Percentiles rank a stretch among this genome's conserved stretches.
Conservation (phyloP, 2,113 vertebrate genomes). For the Caretta caretta region DNA sequence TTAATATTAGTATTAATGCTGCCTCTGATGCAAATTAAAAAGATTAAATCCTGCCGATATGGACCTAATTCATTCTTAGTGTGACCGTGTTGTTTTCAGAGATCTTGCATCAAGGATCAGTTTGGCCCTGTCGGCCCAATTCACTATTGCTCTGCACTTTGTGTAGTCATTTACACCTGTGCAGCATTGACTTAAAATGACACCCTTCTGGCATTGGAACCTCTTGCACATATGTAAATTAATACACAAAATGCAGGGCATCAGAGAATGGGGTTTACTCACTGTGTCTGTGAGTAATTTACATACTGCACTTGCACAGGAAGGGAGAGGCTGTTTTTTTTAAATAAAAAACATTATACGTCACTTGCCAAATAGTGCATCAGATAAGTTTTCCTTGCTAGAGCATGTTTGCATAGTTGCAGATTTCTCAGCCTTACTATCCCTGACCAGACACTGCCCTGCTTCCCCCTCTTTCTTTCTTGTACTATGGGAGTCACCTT, state of each 20-base stretch:
- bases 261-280: rapidly evolving
- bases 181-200: rapidly evolving
- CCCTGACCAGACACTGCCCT: background rate
- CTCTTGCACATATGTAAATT: background rate
- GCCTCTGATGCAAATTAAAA: background rate
- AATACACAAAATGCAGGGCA: background rate
- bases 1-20: background rate
- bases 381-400: background rate
- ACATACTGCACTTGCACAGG: background rate
- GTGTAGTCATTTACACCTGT: background rate
- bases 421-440: background rate
- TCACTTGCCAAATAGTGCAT: background rate
- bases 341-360: rapidly evolving
- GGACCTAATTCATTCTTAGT: slow-evolving; percentile 16
- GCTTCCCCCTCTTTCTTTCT: background rate
- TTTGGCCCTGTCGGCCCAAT: background rate
- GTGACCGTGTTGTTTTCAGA: slow-evolving; percentile 6
- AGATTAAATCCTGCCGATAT: background rate
- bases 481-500: background rate
- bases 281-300: background rate
- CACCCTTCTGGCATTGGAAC: background rate
- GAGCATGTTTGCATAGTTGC: background rate
- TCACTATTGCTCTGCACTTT: rapidly evolving
- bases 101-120: background rate
- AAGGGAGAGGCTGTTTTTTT: background rate